These are phyloP conservation scores for Lanius collurio DNA, from an alignment of 2,113 vertebrate species.

Conservation along the genomic window DNA sequence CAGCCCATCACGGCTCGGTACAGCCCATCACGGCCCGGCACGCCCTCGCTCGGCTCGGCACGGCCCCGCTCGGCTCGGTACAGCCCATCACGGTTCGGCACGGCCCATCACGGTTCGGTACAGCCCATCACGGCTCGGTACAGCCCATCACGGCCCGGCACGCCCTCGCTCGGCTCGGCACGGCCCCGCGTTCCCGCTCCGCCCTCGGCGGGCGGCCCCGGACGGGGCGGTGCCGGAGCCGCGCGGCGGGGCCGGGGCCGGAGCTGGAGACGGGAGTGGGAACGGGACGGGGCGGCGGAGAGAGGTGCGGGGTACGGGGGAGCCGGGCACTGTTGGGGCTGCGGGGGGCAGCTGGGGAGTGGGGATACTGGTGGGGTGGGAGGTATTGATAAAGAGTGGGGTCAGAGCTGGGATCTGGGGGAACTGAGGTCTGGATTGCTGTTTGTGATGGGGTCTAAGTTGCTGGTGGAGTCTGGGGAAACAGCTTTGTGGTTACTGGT, in stretches of 20 bases:
- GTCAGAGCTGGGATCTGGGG: neutral
- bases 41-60: too few species aligned
- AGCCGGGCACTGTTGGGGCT: neutral
- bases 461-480: neutral
- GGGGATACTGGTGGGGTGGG: neutral
- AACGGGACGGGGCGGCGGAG: neutral
- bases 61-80: neutral
- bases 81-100: neutral
- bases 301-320: neutral
- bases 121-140: neutral
- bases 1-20: rapidly evolving
- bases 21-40: too few species aligned
- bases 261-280: neutral
- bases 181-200: neutral
- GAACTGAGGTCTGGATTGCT: neutral
- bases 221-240: neutral
- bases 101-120: neutral
- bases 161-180: neutral
- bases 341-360: neutral
- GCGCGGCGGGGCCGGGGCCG: neutral
- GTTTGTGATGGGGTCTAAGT: neutral
- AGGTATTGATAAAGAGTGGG: neutral
- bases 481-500: too few species aligned
- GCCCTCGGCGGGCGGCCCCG: conserved; percentile 7
- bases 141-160: neutral